These are phyloP conservation scores for Catamblyrhynchus diadema DNA, from an alignment of 2,797 vertebrate species.

Conservation along the genomic window DNA sequence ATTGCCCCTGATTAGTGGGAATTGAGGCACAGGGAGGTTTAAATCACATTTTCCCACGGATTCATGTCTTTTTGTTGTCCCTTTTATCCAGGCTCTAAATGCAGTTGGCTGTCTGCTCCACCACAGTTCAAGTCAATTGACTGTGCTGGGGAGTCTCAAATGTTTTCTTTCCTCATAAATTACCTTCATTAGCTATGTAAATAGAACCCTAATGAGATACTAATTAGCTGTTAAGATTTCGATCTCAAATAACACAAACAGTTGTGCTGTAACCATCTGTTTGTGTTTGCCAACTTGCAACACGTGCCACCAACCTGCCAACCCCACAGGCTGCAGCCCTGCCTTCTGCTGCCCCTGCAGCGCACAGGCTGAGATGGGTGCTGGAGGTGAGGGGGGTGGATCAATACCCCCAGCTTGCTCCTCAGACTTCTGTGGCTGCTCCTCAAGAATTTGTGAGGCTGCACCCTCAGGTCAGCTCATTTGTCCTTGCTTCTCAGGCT, in stretches of 20 bases:
- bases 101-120: background rate
- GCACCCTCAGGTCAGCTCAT: background rate
- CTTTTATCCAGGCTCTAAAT: background rate
- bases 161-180: slow-evolving; percentile 20
- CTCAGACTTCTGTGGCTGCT: background rate
- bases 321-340: background rate
- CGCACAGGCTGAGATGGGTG: fast-evolving
- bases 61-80: background rate
- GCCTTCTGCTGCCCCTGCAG: background rate
- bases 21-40: background rate
- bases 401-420: background rate
- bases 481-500: background rate
- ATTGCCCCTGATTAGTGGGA: background rate
- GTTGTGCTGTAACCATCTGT: background rate
- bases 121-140: background rate
- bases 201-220: slow-evolving; percentile 28
- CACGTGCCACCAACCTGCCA: background rate
- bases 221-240: slow-evolving; percentile 51
- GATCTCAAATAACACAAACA: slow-evolving; percentile 12
- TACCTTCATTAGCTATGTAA: slow-evolving; percentile 39
- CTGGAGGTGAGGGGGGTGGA: background rate
- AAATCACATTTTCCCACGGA: background rate
- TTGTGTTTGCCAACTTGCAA: background rate
- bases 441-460: background rate
- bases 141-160: background rate